Base-by-base conservation (phyloP, 2,113 vertebrate species). In the Microcebus murinus region DNA sequence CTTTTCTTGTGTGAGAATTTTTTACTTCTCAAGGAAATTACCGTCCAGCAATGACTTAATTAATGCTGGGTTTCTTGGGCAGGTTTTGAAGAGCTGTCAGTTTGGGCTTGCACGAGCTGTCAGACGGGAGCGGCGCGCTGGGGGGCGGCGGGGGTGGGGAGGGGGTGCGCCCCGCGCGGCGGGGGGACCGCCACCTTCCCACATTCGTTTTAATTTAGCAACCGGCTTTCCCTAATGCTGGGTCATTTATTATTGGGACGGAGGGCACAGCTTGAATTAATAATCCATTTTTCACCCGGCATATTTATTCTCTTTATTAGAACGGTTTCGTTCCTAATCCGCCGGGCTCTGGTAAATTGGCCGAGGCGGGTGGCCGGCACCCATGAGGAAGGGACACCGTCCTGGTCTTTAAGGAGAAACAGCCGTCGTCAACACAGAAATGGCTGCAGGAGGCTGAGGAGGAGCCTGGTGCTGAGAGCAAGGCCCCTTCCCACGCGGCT, bases 1-100 rank as follows among this genome's bases (percentile, higher is more conserved):
- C 99, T 99, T 99, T 99, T 99, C 99, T 99, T 98, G 99, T 99
- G 99, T 99, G 98, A 99, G 99, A 99, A 99, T 99, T 99, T 99
- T 99, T 99, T 99, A 99, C 99, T 99, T 99, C 99, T 99, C 99
- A 99, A 99, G 99, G 99, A 99, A 99, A 99, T 99, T 99, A 99
- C 99, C 99, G 99, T 99, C 99, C 99, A 99, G 99, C 99, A 99
- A 99, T 99, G 99, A 99, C 99, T 99, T 99, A 99, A 99, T 99
- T 99, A 99, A 99, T 99, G 99, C 99, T 98, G 99, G 99, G 98
- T 99, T 99, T 99, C 99, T 99, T 99, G 98, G 97, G 99, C 94
- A 96, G 99, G 98, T 98, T 99, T 99, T 99, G 99, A 99, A 99
- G 98, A 98, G 98, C 99, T 99, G 99, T 99, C 99, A 99, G 99